Percentiles rank a stretch among this genome's conserved stretches.
These are phyloP conservation scores for Listronotus oregonensis DNA, from an alignment of 1,140 invertebrate species.

Conservation along the genomic window DNA sequence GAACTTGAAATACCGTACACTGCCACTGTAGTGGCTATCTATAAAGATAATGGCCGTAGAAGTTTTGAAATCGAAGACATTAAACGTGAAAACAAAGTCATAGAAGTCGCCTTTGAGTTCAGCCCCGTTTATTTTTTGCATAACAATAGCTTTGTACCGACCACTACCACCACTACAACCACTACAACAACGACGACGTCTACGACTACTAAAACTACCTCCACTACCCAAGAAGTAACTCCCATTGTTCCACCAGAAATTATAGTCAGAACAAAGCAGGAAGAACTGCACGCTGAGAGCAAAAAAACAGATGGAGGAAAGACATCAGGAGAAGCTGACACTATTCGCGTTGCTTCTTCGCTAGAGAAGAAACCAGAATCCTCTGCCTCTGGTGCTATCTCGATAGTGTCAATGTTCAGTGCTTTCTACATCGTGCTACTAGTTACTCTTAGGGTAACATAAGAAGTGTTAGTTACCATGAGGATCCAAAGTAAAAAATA, in stretches of 20 bases:
- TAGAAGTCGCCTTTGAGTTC: constrained; percentile 68
- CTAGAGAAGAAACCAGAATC: constrained; percentile 43
- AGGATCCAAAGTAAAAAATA: neutral
- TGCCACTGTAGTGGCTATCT: constrained; percentile 70
- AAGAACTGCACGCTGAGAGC: constrained; percentile 17
- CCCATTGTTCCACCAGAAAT: constrained; percentile 32
- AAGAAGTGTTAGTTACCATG: constrained; percentile 12
- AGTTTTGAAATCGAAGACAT: constrained; percentile 62
- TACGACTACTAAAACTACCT: constrained; percentile 63
- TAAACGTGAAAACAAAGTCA: constrained; percentile 67
- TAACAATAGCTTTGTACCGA: constrained; percentile 76
- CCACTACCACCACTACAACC: constrained; percentile 73
- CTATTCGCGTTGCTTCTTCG: constrained; percentile 35
- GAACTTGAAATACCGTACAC: constrained; percentile 73
- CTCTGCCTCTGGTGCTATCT: constrained; percentile 6
- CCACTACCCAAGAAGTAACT: constrained; percentile 55
- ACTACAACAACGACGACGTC: constrained; percentile 72
- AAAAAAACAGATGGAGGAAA: constrained; percentile 40
- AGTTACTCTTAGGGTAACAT: constrained; percentile 12
- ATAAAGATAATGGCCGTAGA: constrained; percentile 64
- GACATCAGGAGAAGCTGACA: constrained; percentile 28
- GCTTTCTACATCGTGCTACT: neutral
- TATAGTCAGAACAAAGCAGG: constrained; percentile 18
- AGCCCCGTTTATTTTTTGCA: constrained; percentile 74
- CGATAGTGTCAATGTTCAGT: neutral